These are phyloP conservation scores for Drosophila histrio DNA, from an alignment of 2,888 invertebrate genomes.

Conservation along the genomic window DNA sequence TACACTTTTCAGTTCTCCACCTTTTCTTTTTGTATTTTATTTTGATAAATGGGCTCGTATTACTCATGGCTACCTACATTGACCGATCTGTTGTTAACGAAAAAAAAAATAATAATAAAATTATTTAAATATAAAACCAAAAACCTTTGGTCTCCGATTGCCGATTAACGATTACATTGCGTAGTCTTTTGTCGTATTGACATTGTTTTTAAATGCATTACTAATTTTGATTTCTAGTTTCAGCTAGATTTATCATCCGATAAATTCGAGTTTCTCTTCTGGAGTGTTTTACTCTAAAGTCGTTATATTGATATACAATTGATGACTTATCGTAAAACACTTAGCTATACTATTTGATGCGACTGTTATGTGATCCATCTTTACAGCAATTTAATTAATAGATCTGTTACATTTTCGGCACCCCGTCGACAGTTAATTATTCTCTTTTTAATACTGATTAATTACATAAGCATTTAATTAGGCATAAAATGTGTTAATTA, in stretches of 20 bases:
- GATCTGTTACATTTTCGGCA: background rate
- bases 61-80: conserved; percentile 30
- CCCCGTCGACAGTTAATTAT: background rate
- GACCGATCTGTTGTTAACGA: conserved; percentile 37
- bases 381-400: background rate
- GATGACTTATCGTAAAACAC: background rate
- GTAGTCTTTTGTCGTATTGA: conserved; percentile 5
- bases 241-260: background rate
- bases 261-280: background rate
- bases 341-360: background rate
- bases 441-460: background rate
- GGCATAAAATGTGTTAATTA: conserved; percentile 1
- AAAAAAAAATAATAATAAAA: background rate
- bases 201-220: conserved; percentile 22
- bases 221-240: conserved; percentile 11
- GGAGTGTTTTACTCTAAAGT: background rate
- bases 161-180: conserved; percentile 25
- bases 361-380: background rate
- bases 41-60: conserved; percentile 66
- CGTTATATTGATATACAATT: background rate
- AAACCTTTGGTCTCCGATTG: conserved; percentile 41
- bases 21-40: conserved; percentile 21
- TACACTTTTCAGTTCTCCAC: conserved; percentile 29
- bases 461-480: conserved; percentile 2
- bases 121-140: conserved; percentile 10